Evolutionary conservation across 2,888 invertebrate genomes (phyloP).

Genomic region (Phortica okadai): DNA sequence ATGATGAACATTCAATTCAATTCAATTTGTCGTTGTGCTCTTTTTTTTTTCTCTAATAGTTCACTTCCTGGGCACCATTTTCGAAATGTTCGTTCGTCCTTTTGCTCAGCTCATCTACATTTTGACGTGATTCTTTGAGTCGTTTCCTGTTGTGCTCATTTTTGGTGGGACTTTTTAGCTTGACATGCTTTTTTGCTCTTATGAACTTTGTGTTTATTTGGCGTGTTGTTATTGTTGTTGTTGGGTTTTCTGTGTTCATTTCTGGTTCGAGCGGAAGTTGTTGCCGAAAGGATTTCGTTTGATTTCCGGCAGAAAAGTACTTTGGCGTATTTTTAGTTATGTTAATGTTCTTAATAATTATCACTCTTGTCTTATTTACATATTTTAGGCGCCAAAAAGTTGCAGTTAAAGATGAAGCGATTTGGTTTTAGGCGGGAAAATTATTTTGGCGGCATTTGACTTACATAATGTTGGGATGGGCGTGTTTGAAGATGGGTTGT

Average conservation of each 20-base stretch:
- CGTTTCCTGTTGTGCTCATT: conserved; percentile 66
- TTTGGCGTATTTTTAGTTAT: not conserved
- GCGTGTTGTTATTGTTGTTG: conserved; percentile 7
- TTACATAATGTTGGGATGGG: not conserved
- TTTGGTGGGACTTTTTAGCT: conserved; percentile 47
- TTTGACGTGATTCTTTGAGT: conserved; percentile 71
- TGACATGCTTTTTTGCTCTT: conserved; percentile 66
- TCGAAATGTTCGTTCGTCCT: conserved; percentile 41
- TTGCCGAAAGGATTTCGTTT: conserved; percentile 50
- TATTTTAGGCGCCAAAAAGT: conserved; percentile 59
- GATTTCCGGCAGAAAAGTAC: conserved; percentile 51
- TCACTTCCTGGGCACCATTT: conserved; percentile 72
- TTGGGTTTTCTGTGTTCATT: conserved; percentile 13
- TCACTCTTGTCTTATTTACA: conserved; percentile 50
- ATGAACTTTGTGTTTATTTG: conserved; percentile 54
- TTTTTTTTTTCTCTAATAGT: conserved; percentile 61
- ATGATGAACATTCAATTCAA: conserved; percentile 54
- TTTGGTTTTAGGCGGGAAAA: conserved; percentile 55
- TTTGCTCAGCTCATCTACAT: conserved; percentile 45
- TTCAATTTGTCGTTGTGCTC: conserved; percentile 46
- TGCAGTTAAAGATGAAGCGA: not conserved
- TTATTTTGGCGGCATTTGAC: not conserved
- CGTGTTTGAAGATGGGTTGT: not conserved
- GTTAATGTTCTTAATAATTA: not conserved
- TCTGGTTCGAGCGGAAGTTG: conserved; percentile 60